phyloP scores from a whole-genome alignment of 2,113 vertebrate species.

The Indicator indicator region DNA sequence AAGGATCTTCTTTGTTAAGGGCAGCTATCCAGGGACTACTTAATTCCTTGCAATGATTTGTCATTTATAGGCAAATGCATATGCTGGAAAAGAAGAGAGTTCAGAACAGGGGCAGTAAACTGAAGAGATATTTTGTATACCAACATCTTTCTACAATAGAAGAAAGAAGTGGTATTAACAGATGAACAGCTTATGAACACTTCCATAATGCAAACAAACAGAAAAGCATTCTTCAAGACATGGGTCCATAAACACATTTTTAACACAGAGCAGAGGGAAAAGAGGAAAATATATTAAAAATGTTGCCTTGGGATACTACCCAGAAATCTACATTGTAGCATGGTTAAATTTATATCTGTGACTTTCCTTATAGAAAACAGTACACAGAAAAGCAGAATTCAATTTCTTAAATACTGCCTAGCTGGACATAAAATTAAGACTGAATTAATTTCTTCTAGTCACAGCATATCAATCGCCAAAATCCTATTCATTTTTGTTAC shows the following conservation, averaged over 20 bases:
- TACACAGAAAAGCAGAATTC: not conserved
- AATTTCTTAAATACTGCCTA: not conserved
- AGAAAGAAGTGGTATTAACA: not conserved
- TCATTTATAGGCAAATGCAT: conserved; percentile 14
- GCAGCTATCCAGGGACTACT: not conserved
- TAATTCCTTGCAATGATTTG: conserved; percentile 1
- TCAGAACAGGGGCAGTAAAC: not conserved
- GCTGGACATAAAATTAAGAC: not conserved
- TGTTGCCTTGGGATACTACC: not conserved
- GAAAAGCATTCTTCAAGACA: not conserved
- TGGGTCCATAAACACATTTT: not conserved
- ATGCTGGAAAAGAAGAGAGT: not conserved
- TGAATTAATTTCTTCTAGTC: not conserved
- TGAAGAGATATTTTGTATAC: not conserved
- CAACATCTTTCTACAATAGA: not conserved
- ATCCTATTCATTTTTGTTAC: not conserved
- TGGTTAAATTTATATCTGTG: not conserved
- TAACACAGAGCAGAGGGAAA: not conserved
- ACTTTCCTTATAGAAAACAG: not conserved
- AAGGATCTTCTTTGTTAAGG: conserved; percentile 41
- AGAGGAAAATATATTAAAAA: not conserved
- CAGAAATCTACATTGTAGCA: not conserved
- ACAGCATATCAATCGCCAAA: not conserved
- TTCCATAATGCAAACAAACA: not conserved
- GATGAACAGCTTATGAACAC: not conserved